Percentiles rank a stretch among this genome's conserved stretches.
Conservation (phyloP, 2,888 invertebrate species). For the Aethes cnicana region DNA sequence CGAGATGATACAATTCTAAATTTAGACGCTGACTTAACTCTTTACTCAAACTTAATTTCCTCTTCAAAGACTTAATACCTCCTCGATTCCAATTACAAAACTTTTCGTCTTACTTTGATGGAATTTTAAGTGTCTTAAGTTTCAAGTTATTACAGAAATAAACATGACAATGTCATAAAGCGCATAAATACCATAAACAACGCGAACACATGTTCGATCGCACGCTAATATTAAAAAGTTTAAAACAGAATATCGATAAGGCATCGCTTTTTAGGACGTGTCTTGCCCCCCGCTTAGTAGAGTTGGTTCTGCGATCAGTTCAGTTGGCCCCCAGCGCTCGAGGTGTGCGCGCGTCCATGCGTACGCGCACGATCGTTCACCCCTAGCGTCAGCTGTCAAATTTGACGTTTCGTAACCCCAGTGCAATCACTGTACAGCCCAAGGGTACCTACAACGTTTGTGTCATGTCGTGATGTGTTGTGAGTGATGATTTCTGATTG, state of each 20-base stretch:
- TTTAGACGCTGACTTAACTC: constrained; percentile 14
- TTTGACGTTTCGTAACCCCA: constrained; percentile 64
- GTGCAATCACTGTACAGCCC: too few relatives aligned
- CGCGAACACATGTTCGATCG: constrained; percentile 10
- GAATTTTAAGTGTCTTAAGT: too few relatives aligned
- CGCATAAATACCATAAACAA: not conserved
- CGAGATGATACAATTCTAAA: constrained; percentile 12
- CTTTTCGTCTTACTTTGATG: too few relatives aligned
- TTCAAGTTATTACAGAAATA: not conserved
- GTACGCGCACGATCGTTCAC: constrained; percentile 28
- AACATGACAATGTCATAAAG: not conserved
- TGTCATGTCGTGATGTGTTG: constrained; percentile 67
- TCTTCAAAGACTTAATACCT: too few relatives aligned
- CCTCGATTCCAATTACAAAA: too few relatives aligned
- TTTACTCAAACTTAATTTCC: constrained; percentile 3
- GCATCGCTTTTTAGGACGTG: constrained; percentile 61
- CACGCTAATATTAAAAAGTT: constrained; percentile 15
- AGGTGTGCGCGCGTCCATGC: constrained; percentile 25
- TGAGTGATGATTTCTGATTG: constrained; percentile 41
- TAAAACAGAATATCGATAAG: constrained; percentile 61
- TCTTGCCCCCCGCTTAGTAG: constrained; percentile 61
- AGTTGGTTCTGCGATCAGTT: constrained; percentile 22
- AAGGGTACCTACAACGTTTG: constrained; percentile 52
- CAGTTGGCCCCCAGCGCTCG: constrained; percentile 32
- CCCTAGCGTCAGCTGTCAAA: constrained; percentile 64